These are phyloP conservation scores for Varroa destructor DNA, from an alignment of 1,140 invertebrate species.

Conservation along the genomic window DNA sequence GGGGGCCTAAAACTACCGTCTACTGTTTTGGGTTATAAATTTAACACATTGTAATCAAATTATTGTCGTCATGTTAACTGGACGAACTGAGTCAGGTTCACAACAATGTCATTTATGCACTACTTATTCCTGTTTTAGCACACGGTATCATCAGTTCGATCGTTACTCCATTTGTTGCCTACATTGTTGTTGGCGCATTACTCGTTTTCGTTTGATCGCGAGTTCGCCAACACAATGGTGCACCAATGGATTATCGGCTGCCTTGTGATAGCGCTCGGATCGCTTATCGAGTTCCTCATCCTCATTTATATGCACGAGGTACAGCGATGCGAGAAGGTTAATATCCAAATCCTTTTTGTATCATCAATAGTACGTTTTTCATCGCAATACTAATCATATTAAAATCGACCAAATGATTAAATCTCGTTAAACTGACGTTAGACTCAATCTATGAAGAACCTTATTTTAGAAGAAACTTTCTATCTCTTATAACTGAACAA, in stretches of 20 bases:
- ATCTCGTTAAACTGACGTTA: no score
- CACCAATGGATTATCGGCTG: conserved; percentile 24
- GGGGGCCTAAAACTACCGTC: no score
- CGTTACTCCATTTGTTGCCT: conserved; percentile 11
- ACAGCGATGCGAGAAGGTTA: conserved; percentile 25
- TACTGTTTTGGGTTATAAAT: no score
- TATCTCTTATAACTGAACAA: no score
- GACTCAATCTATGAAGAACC: no score
- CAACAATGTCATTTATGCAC: not conserved
- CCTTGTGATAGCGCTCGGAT: not conserved
- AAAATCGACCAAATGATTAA: no score
- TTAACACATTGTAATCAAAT: no score
- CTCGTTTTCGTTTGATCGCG: conserved; percentile 23
- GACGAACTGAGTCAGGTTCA: no score
- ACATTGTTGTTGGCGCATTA: conserved; percentile 22
- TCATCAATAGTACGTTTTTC: no score
- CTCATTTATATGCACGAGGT: conserved; percentile 25
- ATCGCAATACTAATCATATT: no score
- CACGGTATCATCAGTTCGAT: not conserved
- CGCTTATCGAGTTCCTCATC: conserved; percentile 7
- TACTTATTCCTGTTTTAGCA: not conserved
- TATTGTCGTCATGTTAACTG: no score
- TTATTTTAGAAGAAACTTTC: no score
- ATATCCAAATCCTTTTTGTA: not conserved
- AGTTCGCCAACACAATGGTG: conserved; percentile 15